These are phyloP conservation scores for Corythoichthys intestinalis DNA, from an alignment of 2,113 vertebrate genomes.

Conservation along the genomic window DNA sequence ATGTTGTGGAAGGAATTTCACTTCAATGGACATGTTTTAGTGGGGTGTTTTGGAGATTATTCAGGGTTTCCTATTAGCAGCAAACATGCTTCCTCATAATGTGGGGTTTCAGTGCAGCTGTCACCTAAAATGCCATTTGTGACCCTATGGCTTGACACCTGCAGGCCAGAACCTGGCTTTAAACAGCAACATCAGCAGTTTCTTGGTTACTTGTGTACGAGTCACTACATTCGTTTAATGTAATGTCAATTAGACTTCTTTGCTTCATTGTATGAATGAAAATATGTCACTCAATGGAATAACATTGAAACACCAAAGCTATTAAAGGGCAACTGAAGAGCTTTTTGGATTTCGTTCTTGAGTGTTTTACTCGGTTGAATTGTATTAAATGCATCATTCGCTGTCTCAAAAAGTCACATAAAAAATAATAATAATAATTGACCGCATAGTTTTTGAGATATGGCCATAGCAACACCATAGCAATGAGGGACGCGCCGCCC, in stretches of 20 bases:
- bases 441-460: too few species aligned
- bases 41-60: not conserved
- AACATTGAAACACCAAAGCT: too few species aligned
- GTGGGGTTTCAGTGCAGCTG: not conserved
- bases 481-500: too few species aligned
- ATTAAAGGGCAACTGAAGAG: too few species aligned
- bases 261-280: not conserved
- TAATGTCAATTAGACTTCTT: not conserved
- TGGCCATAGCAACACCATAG: too few species aligned
- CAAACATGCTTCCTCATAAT: not conserved
- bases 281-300: not conserved
- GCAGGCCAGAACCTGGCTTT: not conserved
- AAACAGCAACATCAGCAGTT: not conserved
- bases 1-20: constrained; percentile 6
- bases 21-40: not conserved
- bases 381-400: too few species aligned
- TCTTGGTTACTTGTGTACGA: not conserved
- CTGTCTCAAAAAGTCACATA: too few species aligned
- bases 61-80: not conserved
- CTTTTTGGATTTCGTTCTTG: too few species aligned
- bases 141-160: not conserved
- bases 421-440: too few species aligned
- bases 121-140: not conserved
- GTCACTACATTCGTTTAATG: not conserved
- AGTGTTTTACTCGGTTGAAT: too few species aligned